Base-by-base conservation (phyloP, 2,888 invertebrate species). In the Papilio elwesi region DNA sequence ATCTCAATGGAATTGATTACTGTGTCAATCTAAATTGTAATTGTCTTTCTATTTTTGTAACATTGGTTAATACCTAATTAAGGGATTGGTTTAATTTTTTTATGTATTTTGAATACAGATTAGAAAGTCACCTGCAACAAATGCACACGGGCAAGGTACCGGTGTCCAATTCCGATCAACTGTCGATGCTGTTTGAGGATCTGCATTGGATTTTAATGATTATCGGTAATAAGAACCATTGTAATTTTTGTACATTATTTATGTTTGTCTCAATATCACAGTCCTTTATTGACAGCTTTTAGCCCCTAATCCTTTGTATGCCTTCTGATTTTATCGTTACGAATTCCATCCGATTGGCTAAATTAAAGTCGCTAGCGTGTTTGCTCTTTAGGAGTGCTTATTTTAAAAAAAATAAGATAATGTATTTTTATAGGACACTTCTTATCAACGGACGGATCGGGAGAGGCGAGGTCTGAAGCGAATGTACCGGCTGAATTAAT, bases 161-260 rank as follows among this genome's bases (percentile, higher is more conserved):
- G 38, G 73, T 75, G 2, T 81, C 87, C 5, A 88, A 86, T 72
- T 88, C 85, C 13, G 90, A 89, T 0, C 86, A 87, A 36, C 88
- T 94, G 70, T 84, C 97, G 47, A 94, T 93, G 67, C 89, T 98
- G 49, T 97, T 97, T 83, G 98, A 98, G 91, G 98, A 98, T 89
- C 89, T 98, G 36, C 98, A 98, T 87, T 98, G 98, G 98, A 94
- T 97, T 47, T 90, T 98, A 43, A 95, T 98, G 81, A 95, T 98
- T 69, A 91, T 95, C 63, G 97, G 97, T 79, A 95, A 96, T 71
- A 43, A 43, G 4, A 43, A 43, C 43, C 6, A 43, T 43, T 9
- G 6, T 7, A 43, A 43, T 9, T 9, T 43, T 43, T 6, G 8
- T 9, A 43, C 7, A 43, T 5, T 43, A 43, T 5, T 26, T 43